Evolutionary conservation across 2,113 vertebrate species (phyloP), one percentile per base, ranked within the genome.

Genomic region (Nestor notabilis): DNA sequence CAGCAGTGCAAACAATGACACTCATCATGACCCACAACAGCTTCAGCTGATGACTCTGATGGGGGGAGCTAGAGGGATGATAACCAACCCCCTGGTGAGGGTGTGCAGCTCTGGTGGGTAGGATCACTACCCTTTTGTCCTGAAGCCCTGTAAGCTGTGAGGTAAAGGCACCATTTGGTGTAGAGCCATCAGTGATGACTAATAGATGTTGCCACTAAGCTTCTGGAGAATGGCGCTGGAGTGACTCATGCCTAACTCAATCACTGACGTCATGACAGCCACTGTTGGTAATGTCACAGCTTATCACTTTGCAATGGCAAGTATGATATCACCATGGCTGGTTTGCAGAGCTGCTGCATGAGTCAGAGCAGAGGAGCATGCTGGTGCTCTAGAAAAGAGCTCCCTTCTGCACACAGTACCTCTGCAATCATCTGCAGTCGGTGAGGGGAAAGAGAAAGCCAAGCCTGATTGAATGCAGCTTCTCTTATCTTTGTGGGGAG

Each of bases 211-310:
- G 91, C 72, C 93, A 88, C 90, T 83, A 7, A 92, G 91, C 89
- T 97, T 89, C 96, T 95, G 93, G 91, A 96, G 95, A 82, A 21
- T 31, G 80, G 83, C 18, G 25, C 43, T 81, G 1, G 77, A 50
- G 49, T 95, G 96, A 97, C 72, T 97, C 97, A 96, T 46, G 60
- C 58, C 90, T 91, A 87, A 97, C 96, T 87, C 68, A 72, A 89
- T 92, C 83, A 95, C 87, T 96, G 94, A 95, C 90, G 61, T 90
- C 90, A 97, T 97, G 93, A 85, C 91, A 89, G 79, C 87, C 90
- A 39, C 63, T 85, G 95, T 85, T 96, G 95, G 79, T 95, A 97
- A 95, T 78, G 83, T 94, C 93, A 87, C 90, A 89, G 94, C 88
- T 96, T 83, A 96, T 97, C 92, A 82, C 76, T 95, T 87, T 83